Percentiles rank a stretch among this genome's conserved stretches.
Evolutionary conservation across 2,888 invertebrate genomes (phyloP).

Genomic region (Lasioglossum calceatum): DNA sequence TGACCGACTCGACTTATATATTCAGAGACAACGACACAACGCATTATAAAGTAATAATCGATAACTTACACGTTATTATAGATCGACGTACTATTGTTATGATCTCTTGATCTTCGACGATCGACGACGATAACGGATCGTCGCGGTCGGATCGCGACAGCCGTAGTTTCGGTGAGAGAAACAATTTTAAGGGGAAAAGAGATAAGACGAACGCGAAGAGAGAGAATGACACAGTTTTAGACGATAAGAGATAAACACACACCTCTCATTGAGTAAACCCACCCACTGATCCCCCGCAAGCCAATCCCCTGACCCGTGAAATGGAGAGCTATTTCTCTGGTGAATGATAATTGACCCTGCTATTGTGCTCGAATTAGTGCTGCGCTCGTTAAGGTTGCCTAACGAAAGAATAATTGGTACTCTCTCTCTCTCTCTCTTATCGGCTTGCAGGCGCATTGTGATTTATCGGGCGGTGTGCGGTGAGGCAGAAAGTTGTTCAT

Average conservation of each 20-base stretch:
- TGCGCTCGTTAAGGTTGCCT: neutral
- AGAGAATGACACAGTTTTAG: constrained; percentile 3
- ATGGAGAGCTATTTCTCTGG: constrained; percentile 11
- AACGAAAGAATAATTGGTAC: neutral
- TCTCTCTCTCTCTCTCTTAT: too few species aligned
- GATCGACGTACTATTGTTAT: constrained; percentile 70
- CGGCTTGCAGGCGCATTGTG: neutral
- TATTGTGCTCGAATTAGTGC: constrained; percentile 6
- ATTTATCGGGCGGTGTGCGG: neutral
- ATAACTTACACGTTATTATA: constrained; percentile 53
- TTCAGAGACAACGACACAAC: constrained; percentile 84
- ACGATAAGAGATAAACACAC: neutral
- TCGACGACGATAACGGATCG: constrained; percentile 33
- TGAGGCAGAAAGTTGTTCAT: neutral
- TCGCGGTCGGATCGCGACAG: neutral
- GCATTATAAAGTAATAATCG: constrained; percentile 83
- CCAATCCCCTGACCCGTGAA: neutral
- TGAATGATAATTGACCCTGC: neutral
- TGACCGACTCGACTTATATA: constrained; percentile 77
- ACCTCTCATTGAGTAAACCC: neutral
- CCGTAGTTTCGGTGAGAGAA: neutral
- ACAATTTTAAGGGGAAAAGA: neutral
- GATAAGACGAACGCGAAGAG: neutral
- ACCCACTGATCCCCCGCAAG: neutral
- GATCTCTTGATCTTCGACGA: constrained; percentile 54